Base-by-base conservation (phyloP, 2,113 vertebrate genomes). In the Serilophus lunatus region DNA sequence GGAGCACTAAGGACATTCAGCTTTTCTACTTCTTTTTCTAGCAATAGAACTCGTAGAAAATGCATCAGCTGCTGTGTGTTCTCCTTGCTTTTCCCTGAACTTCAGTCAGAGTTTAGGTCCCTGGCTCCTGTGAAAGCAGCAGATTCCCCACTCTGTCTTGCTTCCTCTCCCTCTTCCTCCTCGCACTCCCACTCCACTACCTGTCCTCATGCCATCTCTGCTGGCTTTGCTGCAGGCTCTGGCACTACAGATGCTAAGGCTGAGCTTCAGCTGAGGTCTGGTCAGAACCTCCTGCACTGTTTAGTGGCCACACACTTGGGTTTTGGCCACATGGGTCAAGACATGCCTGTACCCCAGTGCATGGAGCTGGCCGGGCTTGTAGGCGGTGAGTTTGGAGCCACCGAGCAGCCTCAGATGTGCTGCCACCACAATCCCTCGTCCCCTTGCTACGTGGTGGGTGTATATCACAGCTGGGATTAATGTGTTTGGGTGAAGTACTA, bases 31-130 rank as follows among this genome's bases (percentile, higher is more conserved):
- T 40, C 8, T 53, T 59, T 74, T 59, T 50, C 31, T 23, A 63
- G 25, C 28, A 20, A 15, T 25, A 45, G 44, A 75, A 36, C 7
- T 47, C 3, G 1, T 12, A 54, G 78, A 59, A 63, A 78, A 66
- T 0, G 0, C 1, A 6, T 33, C 3, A 17, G 10, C 36, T 2
- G 1, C 19, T 1, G 1, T 4, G 3, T 9, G 8, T 83, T 77
- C 72, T 63, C n/a, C 72, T 81, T 29, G 18, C 59, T 23, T 72
- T 77, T 6, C 8, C n/a, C 10, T 35, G 19, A 57, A 63, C 42
- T 60, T 94, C 49, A 86, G 66, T 15, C 28, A 88, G 71, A 45
- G 9, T 94, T 93, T 40, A 61, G 31, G 19, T 44, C 50, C 11
- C 28, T 51, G 16, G 6, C 18, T 86, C 31, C 26, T 69, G 31